phyloP scores from a whole-genome alignment of 2,797 vertebrate species.

The Pampus argenteus region DNA sequence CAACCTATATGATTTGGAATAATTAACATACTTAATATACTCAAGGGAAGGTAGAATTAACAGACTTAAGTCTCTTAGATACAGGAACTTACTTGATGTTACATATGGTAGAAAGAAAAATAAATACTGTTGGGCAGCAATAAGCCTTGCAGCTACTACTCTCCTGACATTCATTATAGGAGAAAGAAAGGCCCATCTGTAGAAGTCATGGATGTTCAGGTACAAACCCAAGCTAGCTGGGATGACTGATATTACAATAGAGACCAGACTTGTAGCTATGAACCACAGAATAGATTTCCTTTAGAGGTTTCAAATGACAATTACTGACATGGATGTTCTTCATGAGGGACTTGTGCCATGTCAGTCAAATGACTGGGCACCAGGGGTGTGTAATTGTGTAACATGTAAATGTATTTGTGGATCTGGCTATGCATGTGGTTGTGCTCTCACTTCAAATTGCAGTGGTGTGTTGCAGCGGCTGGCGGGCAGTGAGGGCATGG shows the following conservation, averaged over 20 bases:
- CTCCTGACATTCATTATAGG: neutral
- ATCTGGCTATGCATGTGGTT: neutral
- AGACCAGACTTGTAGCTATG: too few relatives aligned
- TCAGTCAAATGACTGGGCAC: neutral
- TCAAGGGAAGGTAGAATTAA: neutral
- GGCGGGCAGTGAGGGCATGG: constrained; percentile 91
- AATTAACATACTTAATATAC: constrained; percentile 7
- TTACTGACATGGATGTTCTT: neutral
- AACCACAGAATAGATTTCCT: neutral
- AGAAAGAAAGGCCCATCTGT: neutral
- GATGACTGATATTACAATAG: too few relatives aligned
- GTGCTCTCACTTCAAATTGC: constrained; percentile 92
- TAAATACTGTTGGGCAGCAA: neutral
- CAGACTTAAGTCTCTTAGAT: neutral
- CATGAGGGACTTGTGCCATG: neutral
- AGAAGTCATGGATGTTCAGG: neutral
- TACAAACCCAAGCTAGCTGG: neutral
- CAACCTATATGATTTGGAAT: neutral
- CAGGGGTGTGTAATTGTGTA: neutral
- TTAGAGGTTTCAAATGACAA: neutral
- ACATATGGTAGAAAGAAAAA: neutral
- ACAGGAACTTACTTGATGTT: neutral
- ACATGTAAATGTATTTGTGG: neutral
- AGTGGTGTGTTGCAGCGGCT: constrained; percentile 98
- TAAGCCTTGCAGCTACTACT: neutral